Evolutionary conservation across 2,113 vertebrate genomes (phyloP).

Genomic region (Crotalus tigris): DNA sequence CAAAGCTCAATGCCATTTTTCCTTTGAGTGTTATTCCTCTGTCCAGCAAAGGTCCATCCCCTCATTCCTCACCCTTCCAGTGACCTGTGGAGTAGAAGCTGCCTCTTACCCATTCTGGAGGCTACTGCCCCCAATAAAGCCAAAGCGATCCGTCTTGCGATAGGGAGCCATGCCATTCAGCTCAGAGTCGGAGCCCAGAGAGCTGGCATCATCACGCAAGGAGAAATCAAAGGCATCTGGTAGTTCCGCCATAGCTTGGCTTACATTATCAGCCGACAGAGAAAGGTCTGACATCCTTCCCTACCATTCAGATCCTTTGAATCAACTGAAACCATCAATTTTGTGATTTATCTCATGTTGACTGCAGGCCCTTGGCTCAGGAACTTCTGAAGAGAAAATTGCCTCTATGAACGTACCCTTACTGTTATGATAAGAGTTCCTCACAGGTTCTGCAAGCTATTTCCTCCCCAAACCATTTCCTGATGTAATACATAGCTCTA

Average conservation of each 20-base stretch:
- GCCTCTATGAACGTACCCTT: neutral
- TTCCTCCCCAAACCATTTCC: conserved; percentile 61
- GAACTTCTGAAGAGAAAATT: neutral
- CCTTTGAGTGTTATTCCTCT: neutral
- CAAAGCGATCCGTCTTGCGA: conserved; percentile 62
- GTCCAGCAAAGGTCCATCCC: neutral
- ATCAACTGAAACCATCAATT: neutral
- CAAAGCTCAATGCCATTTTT: neutral
- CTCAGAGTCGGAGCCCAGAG: conserved; percentile 65
- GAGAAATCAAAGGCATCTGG: conserved; percentile 22
- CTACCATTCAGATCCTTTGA: neutral
- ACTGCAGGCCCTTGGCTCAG: neutral
- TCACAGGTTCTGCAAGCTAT: conserved; percentile 35
- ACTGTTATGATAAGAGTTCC: conserved; percentile 5
- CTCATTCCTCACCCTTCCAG: neutral
- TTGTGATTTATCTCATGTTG: neutral
- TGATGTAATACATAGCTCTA: conserved; percentile 23
- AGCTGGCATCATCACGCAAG: conserved; percentile 58
- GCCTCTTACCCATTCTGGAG: conserved; percentile 55
- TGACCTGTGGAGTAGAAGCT: neutral
- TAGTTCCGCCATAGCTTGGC: conserved; percentile 48
- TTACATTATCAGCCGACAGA: neutral
- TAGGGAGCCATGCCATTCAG: conserved; percentile 52
- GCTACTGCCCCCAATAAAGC: conserved; percentile 60
- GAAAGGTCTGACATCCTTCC: neutral